Conservation (phyloP, 2,113 vertebrate genomes). For the Neopipo cinnamomea region DNA sequence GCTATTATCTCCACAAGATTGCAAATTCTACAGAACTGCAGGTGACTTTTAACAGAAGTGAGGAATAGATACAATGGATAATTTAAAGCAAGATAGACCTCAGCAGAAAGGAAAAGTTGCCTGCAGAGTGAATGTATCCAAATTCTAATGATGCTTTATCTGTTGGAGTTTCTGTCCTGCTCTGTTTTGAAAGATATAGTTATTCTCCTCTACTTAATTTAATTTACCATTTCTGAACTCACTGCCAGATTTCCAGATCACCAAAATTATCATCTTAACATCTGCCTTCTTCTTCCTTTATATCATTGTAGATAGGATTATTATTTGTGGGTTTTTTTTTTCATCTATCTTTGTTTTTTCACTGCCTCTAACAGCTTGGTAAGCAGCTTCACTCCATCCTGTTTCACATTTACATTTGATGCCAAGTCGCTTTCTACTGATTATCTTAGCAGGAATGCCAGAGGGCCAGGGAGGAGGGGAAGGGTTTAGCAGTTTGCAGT, state of each 20-base stretch:
- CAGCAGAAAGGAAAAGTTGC: slow-evolving; percentile 31
- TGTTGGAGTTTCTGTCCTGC: neutral
- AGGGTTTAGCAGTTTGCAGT: slow-evolving; percentile 22
- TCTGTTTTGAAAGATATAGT: slow-evolving; percentile 40
- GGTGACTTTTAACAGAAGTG: slow-evolving; percentile 42
- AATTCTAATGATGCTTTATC: slow-evolving; percentile 23
- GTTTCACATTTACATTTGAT: slow-evolving; percentile 64
- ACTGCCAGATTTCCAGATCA: slow-evolving; percentile 17
- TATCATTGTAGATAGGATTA: slow-evolving; percentile 24
- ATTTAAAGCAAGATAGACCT: slow-evolving; percentile 44
- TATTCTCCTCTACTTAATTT: slow-evolving; percentile 44
- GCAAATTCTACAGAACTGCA: slow-evolving; percentile 25
- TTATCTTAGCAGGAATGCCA: slow-evolving; percentile 69
- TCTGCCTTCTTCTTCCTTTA: slow-evolving; percentile 39
- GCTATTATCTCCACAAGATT: slow-evolving; percentile 43
- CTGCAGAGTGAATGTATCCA: slow-evolving; percentile 31
- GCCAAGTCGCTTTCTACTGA: slow-evolving; percentile 64
- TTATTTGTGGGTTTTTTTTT: neutral
- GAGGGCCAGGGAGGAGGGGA: neutral
- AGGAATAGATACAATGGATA: slow-evolving; percentile 37
- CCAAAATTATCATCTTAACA: slow-evolving; percentile 28
- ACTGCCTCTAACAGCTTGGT: slow-evolving; percentile 45
- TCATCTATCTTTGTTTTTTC: slow-evolving; percentile 18
- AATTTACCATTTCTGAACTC: slow-evolving; percentile 51
- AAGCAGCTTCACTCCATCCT: slow-evolving; percentile 50